Conservation (phyloP, 2,113 vertebrate species). For the Chaetops frenatus region DNA sequence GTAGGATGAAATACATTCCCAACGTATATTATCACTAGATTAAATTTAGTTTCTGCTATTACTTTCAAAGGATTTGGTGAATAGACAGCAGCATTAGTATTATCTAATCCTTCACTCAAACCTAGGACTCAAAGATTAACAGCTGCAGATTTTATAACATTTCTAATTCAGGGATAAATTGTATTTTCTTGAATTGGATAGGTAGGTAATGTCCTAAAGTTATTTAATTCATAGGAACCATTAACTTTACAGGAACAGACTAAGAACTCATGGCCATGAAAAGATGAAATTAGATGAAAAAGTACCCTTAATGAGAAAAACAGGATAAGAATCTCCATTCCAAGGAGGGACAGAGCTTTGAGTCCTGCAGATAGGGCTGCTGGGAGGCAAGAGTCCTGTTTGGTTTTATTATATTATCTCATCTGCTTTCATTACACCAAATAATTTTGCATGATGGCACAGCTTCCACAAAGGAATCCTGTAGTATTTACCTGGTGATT, state of each 20-base stretch:
- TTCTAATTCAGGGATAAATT: constrained; percentile 26
- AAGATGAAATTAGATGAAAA: constrained; percentile 16
- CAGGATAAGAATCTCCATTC: not conserved
- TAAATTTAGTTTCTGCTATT: constrained; percentile 10
- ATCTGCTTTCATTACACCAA: not conserved
- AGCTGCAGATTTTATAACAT: constrained; percentile 22
- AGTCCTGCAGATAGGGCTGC: not conserved
- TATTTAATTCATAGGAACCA: constrained; percentile 10
- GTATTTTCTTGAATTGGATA: not conserved
- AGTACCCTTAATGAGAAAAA: not conserved
- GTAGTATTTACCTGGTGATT: not conserved
- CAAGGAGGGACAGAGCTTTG: not conserved
- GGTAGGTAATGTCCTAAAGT: not conserved
- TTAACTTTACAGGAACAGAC: not conserved
- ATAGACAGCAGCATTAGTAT: not conserved
- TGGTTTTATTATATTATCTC: not conserved
- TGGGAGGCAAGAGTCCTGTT: not conserved
- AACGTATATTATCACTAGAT: constrained; percentile 2
- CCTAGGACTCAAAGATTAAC: constrained; percentile 29
- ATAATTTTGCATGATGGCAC: not conserved
- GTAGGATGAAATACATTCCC: not conserved
- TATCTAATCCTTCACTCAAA: constrained; percentile 11
- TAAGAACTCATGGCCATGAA: constrained; percentile 1
- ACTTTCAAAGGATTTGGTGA: constrained; percentile 42
- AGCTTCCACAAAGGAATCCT: not conserved